Evolutionary conservation across 2,797 vertebrate genomes (phyloP).

Genomic region (Tympanoctomys barrerae): DNA sequence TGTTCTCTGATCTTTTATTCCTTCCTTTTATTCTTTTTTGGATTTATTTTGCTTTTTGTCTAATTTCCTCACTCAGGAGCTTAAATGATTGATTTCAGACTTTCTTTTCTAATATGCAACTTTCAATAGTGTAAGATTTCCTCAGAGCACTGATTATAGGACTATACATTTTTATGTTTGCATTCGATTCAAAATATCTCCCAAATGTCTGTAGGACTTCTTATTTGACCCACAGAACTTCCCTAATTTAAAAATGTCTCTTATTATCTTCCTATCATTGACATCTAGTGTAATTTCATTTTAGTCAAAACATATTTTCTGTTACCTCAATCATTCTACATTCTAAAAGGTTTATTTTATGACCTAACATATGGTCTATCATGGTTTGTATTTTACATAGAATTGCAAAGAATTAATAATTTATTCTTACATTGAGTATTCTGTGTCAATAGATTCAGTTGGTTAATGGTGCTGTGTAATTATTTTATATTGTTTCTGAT

Average conservation of each 20-base stretch:
- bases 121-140: background rate
- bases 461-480: background rate
- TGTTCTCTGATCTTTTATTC: conserved; percentile 1
- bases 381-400: background rate
- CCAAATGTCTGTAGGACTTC: background rate
- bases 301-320: background rate
- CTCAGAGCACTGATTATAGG: background rate
- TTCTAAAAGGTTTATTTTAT: background rate
- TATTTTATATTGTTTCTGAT: background rate
- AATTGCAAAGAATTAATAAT: background rate
- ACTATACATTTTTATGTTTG: conserved; percentile 13
- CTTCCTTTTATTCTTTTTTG: background rate
- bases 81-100: background rate
- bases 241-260: conserved; percentile 13
- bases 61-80: background rate
- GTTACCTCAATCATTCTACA: background rate
- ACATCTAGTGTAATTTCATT: conserved; percentile 18
- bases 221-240: background rate
- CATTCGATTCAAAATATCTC: conserved; percentile 25
- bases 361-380: background rate
- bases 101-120: conserved; percentile 29
- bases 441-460: background rate
- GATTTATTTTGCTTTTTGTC: conserved; percentile 36
- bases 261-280: background rate
- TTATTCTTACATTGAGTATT: background rate